A percentile compares a stretch with the other conserved stretches of the same genome.
Evolutionary conservation across 2,113 vertebrate species (phyloP).

Genomic region (Lontra canadensis): DNA sequence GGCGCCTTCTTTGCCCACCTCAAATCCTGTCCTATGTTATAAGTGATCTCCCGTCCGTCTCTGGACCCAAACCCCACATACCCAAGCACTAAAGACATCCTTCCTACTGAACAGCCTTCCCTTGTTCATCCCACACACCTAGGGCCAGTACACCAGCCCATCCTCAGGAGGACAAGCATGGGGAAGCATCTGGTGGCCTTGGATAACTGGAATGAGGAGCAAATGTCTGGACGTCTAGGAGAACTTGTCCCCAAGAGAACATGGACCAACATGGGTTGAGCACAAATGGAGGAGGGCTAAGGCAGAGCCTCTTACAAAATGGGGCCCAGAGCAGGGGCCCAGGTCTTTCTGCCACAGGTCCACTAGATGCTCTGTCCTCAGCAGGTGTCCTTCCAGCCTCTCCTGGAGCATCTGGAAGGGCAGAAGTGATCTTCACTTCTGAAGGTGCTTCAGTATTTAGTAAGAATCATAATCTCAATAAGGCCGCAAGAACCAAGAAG

Average conservation of each 20-base stretch:
- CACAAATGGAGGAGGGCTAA: not conserved
- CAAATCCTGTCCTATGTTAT: not conserved
- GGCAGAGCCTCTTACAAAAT: not conserved
- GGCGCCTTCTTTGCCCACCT: not conserved
- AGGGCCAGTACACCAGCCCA: too few species aligned
- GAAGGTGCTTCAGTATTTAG: not conserved
- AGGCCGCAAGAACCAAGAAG: not conserved
- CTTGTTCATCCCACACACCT: not conserved
- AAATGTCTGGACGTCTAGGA: not conserved
- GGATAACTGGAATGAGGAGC: not conserved
- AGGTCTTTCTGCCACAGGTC: not conserved
- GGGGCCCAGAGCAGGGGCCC: rapidly evolving
- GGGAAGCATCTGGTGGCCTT: not conserved
- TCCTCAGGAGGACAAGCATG: not conserved
- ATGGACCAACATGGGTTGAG: too few species aligned
- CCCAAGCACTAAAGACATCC: not conserved
- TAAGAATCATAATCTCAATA: not conserved
- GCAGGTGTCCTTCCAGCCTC: not conserved
- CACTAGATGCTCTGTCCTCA: not conserved
- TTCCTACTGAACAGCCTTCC: not conserved
- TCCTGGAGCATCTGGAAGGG: not conserved
- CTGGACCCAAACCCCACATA: not conserved
- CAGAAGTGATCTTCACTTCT: not conserved
- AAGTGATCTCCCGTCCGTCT: not conserved
- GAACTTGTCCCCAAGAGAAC: not conserved